These are phyloP conservation scores for Odontocolon sp. DNA, from an alignment of 2,888 invertebrate genomes.

Conservation along the genomic window DNA sequence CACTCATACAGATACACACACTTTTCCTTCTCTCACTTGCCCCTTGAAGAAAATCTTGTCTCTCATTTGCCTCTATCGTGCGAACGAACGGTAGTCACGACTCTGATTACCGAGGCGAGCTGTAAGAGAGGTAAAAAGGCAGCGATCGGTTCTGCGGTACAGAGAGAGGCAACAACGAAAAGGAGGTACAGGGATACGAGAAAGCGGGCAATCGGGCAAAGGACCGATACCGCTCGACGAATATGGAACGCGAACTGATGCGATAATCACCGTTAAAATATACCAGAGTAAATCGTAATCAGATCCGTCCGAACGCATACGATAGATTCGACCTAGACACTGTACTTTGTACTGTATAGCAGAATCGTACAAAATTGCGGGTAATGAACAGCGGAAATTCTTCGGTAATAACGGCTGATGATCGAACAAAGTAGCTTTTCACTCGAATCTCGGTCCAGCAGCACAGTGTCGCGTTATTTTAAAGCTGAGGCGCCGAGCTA, in stretches of 20 bases:
- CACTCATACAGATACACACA: constrained; percentile 7
- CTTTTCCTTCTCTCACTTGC: constrained; percentile 63
- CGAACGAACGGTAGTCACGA: constrained; percentile 76
- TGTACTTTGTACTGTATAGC: not conserved
- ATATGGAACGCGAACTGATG: constrained; percentile 25
- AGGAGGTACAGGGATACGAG: not conserved
- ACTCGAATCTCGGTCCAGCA: not conserved
- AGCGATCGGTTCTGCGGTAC: constrained; percentile 6
- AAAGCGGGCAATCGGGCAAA: not conserved
- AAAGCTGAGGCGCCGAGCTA: not conserved
- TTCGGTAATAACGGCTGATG: constrained; percentile 25
- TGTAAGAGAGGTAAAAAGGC: not conserved
- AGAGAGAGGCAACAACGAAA: constrained; percentile 1
- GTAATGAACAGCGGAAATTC: constrained; percentile 15
- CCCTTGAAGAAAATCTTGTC: constrained; percentile 63
- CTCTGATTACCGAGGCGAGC: constrained; percentile 68
- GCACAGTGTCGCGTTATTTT: not conserved
- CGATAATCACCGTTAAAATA: constrained; percentile 61
- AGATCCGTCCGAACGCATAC: constrained; percentile 57
- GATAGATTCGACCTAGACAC: constrained; percentile 17
- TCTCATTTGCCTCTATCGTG: constrained; percentile 67
- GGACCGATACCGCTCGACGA: not conserved
- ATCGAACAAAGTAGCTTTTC: constrained; percentile 15
- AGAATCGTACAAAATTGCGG: not conserved
- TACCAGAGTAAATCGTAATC: constrained; percentile 68